Conservation (phyloP, 1,140 invertebrate species). For the Acromyrmex heyeri region DNA sequence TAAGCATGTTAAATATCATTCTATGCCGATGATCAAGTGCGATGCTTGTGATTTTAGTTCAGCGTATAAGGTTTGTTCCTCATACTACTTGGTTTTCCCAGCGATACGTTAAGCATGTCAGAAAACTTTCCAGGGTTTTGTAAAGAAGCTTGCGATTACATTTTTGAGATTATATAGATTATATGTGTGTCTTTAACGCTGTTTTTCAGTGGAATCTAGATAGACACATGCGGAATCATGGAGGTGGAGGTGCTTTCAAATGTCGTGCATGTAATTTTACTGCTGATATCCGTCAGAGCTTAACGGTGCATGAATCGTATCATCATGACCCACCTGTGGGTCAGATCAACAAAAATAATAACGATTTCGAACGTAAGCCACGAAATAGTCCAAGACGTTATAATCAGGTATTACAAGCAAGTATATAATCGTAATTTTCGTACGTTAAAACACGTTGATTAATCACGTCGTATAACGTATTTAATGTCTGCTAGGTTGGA, state of each 20-base stretch:
- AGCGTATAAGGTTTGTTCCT: conserved; percentile 90
- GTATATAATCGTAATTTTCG: background rate
- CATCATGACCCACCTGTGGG: conserved; percentile 93
- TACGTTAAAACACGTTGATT: background rate
- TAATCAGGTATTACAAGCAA: conserved; percentile 79
- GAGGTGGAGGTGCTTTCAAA: conserved; percentile 92
- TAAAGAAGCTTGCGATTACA: conserved; percentile 36
- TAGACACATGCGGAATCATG: conserved; percentile 96
- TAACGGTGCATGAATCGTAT: conserved; percentile 97
- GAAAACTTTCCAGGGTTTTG: conserved; percentile 18
- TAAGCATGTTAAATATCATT: conserved; percentile 97
- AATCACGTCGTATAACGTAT: conserved; percentile 33
- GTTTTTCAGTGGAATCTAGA: conserved; percentile 93
- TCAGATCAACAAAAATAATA: conserved; percentile 85
- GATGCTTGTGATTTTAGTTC: conserved; percentile 97
- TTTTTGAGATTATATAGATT: conserved; percentile 50
- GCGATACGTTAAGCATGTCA: conserved; percentile 33
- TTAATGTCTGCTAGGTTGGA: conserved; percentile 78
- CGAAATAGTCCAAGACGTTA: conserved; percentile 85
- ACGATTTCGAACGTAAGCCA: conserved; percentile 85
- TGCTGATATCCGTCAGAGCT: conserved; percentile 96
- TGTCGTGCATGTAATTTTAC: conserved; percentile 97
- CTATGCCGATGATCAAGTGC: conserved; percentile 97
- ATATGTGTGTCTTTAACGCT: conserved; percentile 32
- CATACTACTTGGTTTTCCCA: conserved; percentile 48